Base-by-base conservation (phyloP, 1,140 invertebrate species). In the Berghia stephanieae region DNA sequence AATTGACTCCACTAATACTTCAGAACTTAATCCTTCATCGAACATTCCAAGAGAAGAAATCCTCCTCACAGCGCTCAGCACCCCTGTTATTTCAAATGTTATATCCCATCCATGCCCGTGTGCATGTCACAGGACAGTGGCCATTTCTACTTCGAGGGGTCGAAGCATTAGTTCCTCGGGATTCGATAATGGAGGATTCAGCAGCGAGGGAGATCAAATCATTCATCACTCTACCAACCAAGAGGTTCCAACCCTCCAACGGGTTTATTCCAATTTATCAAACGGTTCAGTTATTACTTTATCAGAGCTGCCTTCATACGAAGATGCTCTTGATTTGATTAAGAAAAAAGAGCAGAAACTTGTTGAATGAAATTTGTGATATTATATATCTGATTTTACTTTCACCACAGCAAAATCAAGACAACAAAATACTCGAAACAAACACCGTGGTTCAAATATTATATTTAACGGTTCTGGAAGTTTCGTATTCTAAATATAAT, bases 121-220 rank as follows among this genome's bases (percentile, higher is more conserved):
- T 55, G 49, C 46, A 27, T 78, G 77, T 66, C 74, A 76, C 74
- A 36, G 74, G 43, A 68, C 74, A 0, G 44, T 66, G n/a, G 43
- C 63, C 74, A 67, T 44, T 68, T 31, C 43, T 18, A 36, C 36
- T 43, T 42, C 3, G 44, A 52, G 27, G 49, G 52, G 75, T 52
- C 38, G 42, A 40, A 69, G 24, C n/a, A n/a, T n/a, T n/a, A n/a
- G n/a, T n/a, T n/a, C n/a, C n/a, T n/a, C n/a, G n/a, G n/a, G 77
- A 42, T 79, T 81, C 75, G 31, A 84, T 79, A 75, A 79, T 76
- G 72, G 74, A 79, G 73, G 79, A 76, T 63, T 81, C 83, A 4
- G 78, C 78, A 21, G 78, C 46, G 60, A 27, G n/a, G 34, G 8
- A 18, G 34, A 27, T 52, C 24, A 34, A 10, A 38, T 16, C 18